Percentiles rank a stretch among this genome's conserved stretches.
These are phyloP conservation scores for Physocephala rufipes DNA, from an alignment of 2,888 invertebrate genomes.

Conservation along the genomic window DNA sequence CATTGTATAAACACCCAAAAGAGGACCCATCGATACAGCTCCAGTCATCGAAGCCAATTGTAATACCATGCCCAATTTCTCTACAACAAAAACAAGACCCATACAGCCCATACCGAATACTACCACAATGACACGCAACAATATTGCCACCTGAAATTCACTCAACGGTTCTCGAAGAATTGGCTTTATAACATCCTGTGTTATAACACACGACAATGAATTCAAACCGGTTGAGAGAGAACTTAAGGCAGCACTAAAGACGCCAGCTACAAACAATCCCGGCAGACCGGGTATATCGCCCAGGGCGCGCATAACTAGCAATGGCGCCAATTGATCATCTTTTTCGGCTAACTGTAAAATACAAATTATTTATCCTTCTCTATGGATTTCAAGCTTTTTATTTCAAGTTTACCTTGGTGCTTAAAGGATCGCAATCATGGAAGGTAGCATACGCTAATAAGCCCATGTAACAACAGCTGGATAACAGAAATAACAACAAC, in stretches of 20 bases:
- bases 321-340: conserved; percentile 82
- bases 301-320: conserved; percentile 87
- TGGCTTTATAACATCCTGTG: conserved; percentile 81
- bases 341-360: conserved; percentile 73
- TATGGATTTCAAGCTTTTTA: no score
- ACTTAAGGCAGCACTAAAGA: conserved; percentile 89
- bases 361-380: no score
- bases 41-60: conserved; percentile 72
- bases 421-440: conserved; percentile 80
- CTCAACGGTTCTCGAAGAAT: conserved; percentile 69
- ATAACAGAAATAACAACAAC: conserved; percentile 71
- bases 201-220: conserved; percentile 81
- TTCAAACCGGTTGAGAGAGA: conserved; percentile 83
- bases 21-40: conserved; percentile 75
- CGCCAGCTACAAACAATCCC: conserved; percentile 88
- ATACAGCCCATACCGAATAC: conserved; percentile 74
- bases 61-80: conserved; percentile 76
- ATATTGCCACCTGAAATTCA: conserved; percentile 68
- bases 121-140: conserved; percentile 76
- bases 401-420: conserved; percentile 72
- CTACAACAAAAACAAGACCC: conserved; percentile 73
- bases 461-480: conserved; percentile 77
- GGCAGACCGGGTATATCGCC: conserved; percentile 82
- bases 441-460: conserved; percentile 78
- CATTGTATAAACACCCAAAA: conserved; percentile 76